These are phyloP conservation scores for Sterna hirundo DNA, from an alignment of 2,113 vertebrate species.

Conservation along the genomic window DNA sequence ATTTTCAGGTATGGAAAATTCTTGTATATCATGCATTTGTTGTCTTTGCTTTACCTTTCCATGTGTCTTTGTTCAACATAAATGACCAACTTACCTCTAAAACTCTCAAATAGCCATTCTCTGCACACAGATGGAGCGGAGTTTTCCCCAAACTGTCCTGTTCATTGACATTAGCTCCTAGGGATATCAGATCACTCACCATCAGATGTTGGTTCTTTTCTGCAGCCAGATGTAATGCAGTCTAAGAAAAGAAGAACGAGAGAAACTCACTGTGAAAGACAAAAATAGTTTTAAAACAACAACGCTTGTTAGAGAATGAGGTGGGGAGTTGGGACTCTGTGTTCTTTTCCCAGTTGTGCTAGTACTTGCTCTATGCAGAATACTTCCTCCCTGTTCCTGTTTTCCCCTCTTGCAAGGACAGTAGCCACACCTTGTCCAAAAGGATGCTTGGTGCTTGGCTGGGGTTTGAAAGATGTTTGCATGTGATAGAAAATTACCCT, in stretches of 20 bases:
- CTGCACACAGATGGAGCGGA: slow-evolving; percentile 82
- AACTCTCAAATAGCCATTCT: slow-evolving; percentile 81
- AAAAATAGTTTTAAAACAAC: not conserved
- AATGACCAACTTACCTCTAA: slow-evolving; percentile 65
- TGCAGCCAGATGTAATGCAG: slow-evolving; percentile 82
- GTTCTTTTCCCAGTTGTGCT: not conserved
- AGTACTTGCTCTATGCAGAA: not conserved
- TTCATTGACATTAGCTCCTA: slow-evolving; percentile 79
- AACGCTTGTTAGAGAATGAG: not conserved
- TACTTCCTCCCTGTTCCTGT: not conserved
- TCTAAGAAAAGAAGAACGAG: slow-evolving; percentile 60
- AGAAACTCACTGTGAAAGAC: not conserved
- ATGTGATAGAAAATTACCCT: not conserved
- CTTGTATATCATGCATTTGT: fast-evolving
- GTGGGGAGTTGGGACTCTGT: not conserved
- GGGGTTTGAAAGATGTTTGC: not conserved
- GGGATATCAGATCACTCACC: slow-evolving; percentile 79
- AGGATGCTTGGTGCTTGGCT: not conserved
- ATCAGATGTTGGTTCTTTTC: slow-evolving; percentile 85
- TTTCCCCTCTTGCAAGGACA: not conserved
- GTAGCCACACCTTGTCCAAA: not conserved
- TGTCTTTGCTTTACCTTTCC: fast-evolving
- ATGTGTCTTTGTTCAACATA: fast-evolving
- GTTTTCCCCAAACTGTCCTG: slow-evolving; percentile 78
- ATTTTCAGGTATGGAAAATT: fast-evolving